phyloP scores from a whole-genome alignment of 2,797 vertebrate genomes.

The Dromococcyx pavoninus region DNA sequence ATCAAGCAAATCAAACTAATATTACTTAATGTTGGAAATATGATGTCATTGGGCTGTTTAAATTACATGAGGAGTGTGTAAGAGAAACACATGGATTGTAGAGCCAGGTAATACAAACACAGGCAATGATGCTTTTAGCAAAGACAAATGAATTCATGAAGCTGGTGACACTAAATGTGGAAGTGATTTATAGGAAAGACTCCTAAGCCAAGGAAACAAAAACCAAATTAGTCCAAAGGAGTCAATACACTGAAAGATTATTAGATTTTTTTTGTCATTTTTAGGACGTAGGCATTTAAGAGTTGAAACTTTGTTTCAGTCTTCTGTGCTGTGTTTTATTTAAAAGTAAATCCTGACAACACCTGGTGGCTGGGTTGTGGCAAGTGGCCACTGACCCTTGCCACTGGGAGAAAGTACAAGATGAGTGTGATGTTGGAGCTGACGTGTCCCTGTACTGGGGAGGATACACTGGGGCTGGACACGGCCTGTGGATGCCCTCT shows the following conservation, averaged over 20 bases:
- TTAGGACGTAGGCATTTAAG: fast-evolving
- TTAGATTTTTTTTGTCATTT: neutral
- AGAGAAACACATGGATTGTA: neutral
- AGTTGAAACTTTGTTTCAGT: neutral
- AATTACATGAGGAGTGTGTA: neutral
- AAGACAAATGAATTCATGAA: constrained; percentile 40
- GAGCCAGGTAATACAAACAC: neutral
- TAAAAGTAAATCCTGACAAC: neutral
- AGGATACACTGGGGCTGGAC: neutral
- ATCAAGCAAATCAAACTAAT: neutral
- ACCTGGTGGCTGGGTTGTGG: neutral
- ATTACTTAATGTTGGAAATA: neutral
- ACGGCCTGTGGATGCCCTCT: neutral
- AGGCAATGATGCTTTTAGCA: neutral
- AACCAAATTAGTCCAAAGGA: neutral
- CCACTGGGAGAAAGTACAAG: neutral
- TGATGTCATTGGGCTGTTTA: neutral
- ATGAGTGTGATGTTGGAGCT: neutral
- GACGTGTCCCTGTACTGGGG: fast-evolving
- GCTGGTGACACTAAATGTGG: constrained; percentile 15
- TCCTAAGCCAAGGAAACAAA: neutral
- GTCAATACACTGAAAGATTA: neutral
- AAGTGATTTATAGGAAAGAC: constrained; percentile 29
- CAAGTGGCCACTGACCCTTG: neutral
- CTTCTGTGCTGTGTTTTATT: neutral